Base-by-base conservation (phyloP, 2,113 vertebrate species). In the Eonycteris spelaea region DNA sequence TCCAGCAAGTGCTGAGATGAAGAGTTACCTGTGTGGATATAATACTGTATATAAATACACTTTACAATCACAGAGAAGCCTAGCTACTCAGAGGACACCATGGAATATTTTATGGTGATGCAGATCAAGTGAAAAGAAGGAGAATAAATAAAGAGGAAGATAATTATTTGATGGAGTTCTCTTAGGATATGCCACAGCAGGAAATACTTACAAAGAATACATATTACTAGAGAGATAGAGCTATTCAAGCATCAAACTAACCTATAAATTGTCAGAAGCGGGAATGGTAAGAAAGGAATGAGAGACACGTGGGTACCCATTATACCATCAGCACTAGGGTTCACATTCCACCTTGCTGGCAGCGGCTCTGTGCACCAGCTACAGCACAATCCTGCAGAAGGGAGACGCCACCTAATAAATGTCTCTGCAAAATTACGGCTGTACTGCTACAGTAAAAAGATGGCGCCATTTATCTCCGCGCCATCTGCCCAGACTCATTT, bases 131-230 rank as follows among this genome's bases (percentile, higher is more conserved):
- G 97, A 98, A 98, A 98, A 98, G 98, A 98, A 98, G 98, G 98
- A 98, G 98, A 98, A 98, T 98, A 98, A 98, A 98, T 98, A 98
- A 98, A 98, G 97, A 97, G 94, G 97, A 98, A 98, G 98, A 98
- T 98, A 98, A 98, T 99, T 98, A 98, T 98, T 98, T 98, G 98
- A 99, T 98, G 98, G 98, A 98, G 98, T 98, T 98, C 98, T 98
- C 98, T 98, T 98, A 98, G 98, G 98, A 98, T 98, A 96, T 79
- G 97, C 98, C 98, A 97, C 98, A 99, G 98, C 98, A 68, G 98
- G 98, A 98, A 98, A 98, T 96, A 97, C 98, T 98, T 98, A 98
- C 97, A 24, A 97, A 97, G 98, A 98, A 98, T 98, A 98, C 98
- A 96, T 98, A 98, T 98, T 96, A 98, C 98, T 93, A 18, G 96